phyloP scores from a whole-genome alignment of 2,797 vertebrate species.

The Champsocephalus gunnari region DNA sequence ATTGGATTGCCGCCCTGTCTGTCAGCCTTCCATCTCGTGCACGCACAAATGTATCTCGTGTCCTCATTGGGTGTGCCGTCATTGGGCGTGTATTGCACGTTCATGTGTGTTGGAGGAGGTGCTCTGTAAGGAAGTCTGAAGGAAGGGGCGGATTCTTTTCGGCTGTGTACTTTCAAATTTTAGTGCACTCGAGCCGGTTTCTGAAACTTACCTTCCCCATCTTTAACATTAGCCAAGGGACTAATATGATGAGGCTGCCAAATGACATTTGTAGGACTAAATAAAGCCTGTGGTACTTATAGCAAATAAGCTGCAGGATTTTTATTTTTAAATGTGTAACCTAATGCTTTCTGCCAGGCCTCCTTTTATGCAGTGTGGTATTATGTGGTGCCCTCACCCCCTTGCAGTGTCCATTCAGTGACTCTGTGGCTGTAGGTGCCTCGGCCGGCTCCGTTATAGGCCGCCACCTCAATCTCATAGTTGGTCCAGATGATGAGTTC shows the following conservation, averaged over 20 bases:
- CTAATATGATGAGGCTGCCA: conserved; percentile 19
- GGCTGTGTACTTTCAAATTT: no score
- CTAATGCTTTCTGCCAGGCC: not conserved
- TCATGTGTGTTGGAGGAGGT: no score
- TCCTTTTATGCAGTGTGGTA: not conserved
- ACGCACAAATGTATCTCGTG: no score
- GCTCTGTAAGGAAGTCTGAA: no score
- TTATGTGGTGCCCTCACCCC: conserved; percentile 84
- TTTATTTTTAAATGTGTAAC: not conserved
- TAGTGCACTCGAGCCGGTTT: no score
- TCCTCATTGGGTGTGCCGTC: no score
- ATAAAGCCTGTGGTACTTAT: conserved; percentile 4
- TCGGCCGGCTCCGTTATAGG: conserved; percentile 94
- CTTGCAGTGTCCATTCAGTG: conserved; percentile 97
- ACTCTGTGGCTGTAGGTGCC: conserved; percentile 95
- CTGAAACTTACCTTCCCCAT: no score
- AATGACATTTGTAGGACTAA: conserved; percentile 15
- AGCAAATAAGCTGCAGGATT: not conserved
- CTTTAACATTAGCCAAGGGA: conserved; percentile 14
- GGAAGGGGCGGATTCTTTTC: no score
- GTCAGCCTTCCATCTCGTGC: no score
- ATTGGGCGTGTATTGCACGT: no score
- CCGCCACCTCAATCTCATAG: conserved; percentile 96
- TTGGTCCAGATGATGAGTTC: conserved; percentile 99
- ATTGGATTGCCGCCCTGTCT: no score